Evolutionary conservation across 2,797 vertebrate genomes (phyloP).

Genomic region (Psittacula echo): DNA sequence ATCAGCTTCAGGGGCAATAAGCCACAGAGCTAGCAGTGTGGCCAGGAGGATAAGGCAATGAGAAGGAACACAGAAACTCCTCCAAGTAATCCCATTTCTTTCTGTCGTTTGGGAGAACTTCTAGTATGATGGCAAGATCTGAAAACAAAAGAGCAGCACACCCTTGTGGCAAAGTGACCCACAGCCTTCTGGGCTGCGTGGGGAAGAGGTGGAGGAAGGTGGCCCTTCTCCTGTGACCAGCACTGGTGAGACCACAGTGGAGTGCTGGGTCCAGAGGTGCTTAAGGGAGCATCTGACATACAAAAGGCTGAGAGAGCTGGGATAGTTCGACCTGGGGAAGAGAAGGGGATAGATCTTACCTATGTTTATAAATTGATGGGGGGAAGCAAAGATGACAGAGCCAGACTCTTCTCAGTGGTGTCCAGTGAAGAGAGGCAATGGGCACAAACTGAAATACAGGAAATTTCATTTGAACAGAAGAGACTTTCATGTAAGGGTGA

Average conservation of each 20-base stretch:
- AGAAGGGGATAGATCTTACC: not conserved
- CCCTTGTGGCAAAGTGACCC: not conserved
- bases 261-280: not conserved
- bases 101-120: slow-evolving; percentile 29
- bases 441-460: not conserved
- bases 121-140: not conserved
- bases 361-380: not conserved
- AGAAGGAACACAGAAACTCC: slow-evolving; percentile 42
- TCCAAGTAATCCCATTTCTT: slow-evolving; percentile 47
- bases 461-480: not conserved
- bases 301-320: not conserved
- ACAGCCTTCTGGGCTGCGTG: accelerated
- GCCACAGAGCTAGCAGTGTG: slow-evolving; percentile 1
- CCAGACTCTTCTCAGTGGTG: not conserved
- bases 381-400: not conserved
- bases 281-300: not conserved
- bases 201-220: not conserved
- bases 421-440: not conserved
- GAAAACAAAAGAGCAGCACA: not conserved
- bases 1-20: slow-evolving; percentile 47
- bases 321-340: not conserved
- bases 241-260: not conserved
- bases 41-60: slow-evolving; percentile 43
- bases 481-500: not conserved
- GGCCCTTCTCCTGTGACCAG: not conserved